Evolutionary conservation across 2,113 vertebrate species (phyloP).

Genomic region (Pelobates fuscus): DNA sequence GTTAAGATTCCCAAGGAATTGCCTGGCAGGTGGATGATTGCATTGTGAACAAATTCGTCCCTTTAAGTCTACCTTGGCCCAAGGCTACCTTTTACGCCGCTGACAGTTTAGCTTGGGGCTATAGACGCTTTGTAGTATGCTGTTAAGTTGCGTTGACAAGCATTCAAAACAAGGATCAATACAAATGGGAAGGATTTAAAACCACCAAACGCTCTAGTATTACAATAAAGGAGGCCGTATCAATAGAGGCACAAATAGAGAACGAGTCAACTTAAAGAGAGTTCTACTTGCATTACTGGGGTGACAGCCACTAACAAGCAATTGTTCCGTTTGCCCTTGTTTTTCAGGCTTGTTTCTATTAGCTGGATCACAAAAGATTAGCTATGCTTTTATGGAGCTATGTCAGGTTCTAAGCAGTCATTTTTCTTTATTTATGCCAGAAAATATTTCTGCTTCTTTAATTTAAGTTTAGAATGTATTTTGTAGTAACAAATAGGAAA

Average conservation of each 20-base stretch:
- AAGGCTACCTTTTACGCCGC: constrained; percentile 43
- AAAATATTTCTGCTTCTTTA: no score
- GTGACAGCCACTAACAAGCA: not conserved
- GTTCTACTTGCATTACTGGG: not conserved
- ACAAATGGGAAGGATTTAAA: constrained; percentile 6
- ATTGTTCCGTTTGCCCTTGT: no score
- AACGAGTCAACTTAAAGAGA: not conserved
- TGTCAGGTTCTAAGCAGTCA: no score
- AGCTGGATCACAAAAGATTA: no score
- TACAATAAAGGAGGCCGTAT: not conserved
- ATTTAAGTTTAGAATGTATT: no score
- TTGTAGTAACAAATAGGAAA: no score
- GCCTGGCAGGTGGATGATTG: constrained; percentile 59
- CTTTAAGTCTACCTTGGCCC: constrained; percentile 54
- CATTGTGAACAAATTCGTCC: constrained; percentile 53
- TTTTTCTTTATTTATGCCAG: no score
- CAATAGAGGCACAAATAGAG: not conserved
- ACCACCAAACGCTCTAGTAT: not conserved
- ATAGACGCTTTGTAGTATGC: constrained; percentile 22
- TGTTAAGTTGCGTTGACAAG: constrained; percentile 26
- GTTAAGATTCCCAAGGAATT: constrained; percentile 58
- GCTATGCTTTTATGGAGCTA: no score
- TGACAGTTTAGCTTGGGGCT: constrained; percentile 43
- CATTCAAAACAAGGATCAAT: constrained; percentile 39
- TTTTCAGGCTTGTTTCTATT: not conserved